A percentile compares a stretch with the other conserved stretches of the same genome.
phyloP scores from a whole-genome alignment of 2,888 invertebrate genomes.

The Euplagia quadripunctaria region DNA sequence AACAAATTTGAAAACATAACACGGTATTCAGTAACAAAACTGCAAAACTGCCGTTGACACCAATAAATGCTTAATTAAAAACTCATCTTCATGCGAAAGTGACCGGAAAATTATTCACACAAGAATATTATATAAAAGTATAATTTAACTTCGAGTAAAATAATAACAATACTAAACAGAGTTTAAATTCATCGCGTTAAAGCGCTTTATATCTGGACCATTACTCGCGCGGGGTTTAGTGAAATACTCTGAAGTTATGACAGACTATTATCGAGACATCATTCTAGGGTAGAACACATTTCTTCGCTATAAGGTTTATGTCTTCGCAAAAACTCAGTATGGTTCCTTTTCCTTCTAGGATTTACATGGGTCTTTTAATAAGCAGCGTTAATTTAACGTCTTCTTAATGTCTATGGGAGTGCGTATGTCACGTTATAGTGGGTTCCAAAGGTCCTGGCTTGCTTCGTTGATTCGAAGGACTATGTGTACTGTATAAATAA shows the following conservation, averaged over 20 bases:
- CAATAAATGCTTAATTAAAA: constrained; percentile 19
- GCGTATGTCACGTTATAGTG: neutral
- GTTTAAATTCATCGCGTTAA: constrained; percentile 42
- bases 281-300: constrained; percentile 58
- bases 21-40: neutral
- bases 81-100: constrained; percentile 13
- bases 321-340: constrained; percentile 38
- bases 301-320: constrained; percentile 48
- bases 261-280: constrained; percentile 60
- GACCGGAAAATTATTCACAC: constrained; percentile 9
- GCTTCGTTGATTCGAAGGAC: no score
- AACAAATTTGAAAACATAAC: neutral
- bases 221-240: constrained; percentile 50
- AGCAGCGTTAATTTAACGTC: constrained; percentile 3
- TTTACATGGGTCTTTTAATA: constrained; percentile 30
- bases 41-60: constrained; percentile 6
- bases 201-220: constrained; percentile 42
- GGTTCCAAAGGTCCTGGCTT: no score
- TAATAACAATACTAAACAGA: constrained; percentile 35
- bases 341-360: constrained; percentile 23
- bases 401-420: neutral
- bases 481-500: no score
- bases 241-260: constrained; percentile 56
- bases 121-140: constrained; percentile 19
- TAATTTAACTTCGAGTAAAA: constrained; percentile 19